Evolutionary conservation across 2,888 invertebrate genomes (phyloP).

Genomic region (Drosophila siamana): DNA sequence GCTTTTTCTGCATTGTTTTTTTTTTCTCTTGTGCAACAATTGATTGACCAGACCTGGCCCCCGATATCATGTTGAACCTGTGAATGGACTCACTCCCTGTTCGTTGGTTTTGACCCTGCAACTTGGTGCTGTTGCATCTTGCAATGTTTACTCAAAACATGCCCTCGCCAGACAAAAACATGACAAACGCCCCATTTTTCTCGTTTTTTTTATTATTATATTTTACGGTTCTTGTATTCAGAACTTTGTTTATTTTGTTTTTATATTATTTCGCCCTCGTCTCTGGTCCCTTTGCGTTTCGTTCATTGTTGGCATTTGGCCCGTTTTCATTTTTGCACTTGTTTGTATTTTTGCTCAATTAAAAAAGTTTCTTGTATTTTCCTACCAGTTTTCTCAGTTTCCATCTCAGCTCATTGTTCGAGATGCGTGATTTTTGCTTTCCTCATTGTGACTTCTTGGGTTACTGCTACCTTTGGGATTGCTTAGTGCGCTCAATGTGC

Average conservation of each 20-base stretch:
- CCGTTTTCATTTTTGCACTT: conserved; percentile 68
- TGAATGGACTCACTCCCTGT: conserved; percentile 60
- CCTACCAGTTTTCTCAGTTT: conserved; percentile 18
- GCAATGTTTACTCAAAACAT: conserved; percentile 74
- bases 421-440: conserved; percentile 69
- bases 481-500: conserved; percentile 62
- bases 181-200: conserved; percentile 61
- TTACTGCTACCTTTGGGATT: conserved; percentile 28
- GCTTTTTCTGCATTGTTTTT: neutral
- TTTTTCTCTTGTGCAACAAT: conserved; percentile 17
- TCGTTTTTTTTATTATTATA: conserved; percentile 31
- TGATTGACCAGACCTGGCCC: conserved; percentile 44
- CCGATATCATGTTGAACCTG: conserved; percentile 29
- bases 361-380: conserved; percentile 58
- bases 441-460: conserved; percentile 55
- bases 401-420: conserved; percentile 37
- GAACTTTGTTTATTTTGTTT: conserved; percentile 13
- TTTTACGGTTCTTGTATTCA: conserved; percentile 32
- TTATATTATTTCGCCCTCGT: conserved; percentile 1
- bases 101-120: conserved; percentile 1
- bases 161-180: conserved; percentile 64
- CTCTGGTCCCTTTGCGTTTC: neutral
- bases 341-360: conserved; percentile 81
- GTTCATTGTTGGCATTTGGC: neutral
- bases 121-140: conserved; percentile 28